Conservation (phyloP, 2,797 vertebrate genomes). For the Anguilla megastoma region DNA sequence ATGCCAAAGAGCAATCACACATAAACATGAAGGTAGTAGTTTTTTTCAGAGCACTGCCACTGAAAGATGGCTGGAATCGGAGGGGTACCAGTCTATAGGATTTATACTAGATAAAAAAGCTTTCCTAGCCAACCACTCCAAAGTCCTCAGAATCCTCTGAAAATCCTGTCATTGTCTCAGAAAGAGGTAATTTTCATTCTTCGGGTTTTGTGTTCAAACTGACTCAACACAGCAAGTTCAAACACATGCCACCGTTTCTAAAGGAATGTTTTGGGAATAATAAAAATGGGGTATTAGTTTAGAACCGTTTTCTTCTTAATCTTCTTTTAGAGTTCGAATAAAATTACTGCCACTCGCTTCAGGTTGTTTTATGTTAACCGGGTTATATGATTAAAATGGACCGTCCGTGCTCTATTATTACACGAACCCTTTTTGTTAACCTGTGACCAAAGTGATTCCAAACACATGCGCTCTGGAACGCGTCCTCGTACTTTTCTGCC, state of each 20-base stretch:
- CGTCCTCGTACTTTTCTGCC: background rate
- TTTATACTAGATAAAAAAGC: background rate
- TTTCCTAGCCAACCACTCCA: background rate
- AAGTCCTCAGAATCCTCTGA: background rate
- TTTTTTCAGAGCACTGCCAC: background rate
- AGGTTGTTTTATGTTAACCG: background rate
- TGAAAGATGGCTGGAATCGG: background rate
- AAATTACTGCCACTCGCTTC: background rate
- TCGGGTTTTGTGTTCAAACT: background rate
- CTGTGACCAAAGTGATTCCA: background rate
- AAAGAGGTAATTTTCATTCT: conserved; percentile 4
- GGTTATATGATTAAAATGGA: background rate
- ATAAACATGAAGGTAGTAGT: background rate
- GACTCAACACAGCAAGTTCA: conserved; percentile 14
- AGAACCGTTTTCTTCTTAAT: background rate
- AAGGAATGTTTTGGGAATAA: background rate
- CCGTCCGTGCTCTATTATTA: background rate
- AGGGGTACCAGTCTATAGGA: background rate
- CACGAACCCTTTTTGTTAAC: background rate
- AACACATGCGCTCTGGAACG: background rate
- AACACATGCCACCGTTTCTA: background rate
- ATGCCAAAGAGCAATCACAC: background rate
- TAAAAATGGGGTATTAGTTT: background rate
- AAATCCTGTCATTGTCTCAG: background rate
- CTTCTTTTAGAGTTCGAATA: background rate